These are phyloP conservation scores for Pristionchus mayeri DNA, from an alignment of 2,888 invertebrate genomes.

Conservation along the genomic window DNA sequence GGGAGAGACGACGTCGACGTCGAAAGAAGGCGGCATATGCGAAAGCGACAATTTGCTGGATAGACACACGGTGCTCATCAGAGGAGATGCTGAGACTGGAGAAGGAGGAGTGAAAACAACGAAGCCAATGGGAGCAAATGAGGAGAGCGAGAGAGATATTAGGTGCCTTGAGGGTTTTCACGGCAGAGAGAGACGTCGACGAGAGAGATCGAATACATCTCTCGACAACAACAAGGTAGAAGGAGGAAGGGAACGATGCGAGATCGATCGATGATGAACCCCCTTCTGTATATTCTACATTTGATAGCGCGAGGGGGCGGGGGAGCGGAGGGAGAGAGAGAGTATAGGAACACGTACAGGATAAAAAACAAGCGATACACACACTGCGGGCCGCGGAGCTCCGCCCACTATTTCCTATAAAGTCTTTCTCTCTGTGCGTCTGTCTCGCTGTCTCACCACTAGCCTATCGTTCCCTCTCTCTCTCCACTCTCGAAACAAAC, in stretches of 20 bases:
- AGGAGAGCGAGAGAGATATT: not conserved
- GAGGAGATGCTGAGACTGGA: no score
- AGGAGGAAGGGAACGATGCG: no score
- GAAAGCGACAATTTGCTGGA: no score
- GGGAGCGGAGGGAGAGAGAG: not conserved
- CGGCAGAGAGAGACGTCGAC: not conserved
- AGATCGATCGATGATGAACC: not conserved
- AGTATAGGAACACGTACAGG: not conserved
- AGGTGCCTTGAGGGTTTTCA: not conserved
- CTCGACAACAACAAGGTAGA: not conserved
- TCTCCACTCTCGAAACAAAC: slow-evolving; percentile 22
- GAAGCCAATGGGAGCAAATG: not conserved
- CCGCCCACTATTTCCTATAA: slow-evolving; percentile 18
- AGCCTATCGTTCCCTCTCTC: not conserved
- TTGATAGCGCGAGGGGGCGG: not conserved
- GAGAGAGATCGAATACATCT: not conserved
- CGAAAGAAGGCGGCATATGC: no score
- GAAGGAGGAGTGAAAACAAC: no score
- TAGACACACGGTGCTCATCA: no score
- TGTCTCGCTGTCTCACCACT: no score
- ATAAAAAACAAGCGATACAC: slow-evolving; percentile 20
- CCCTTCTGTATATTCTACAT: slow-evolving; percentile 14
- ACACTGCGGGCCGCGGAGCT: not conserved
- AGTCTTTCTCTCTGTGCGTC: slow-evolving; percentile 1
- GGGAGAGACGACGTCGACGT: no score